phyloP scores from a whole-genome alignment of 1,140 invertebrate genomes.

The Drosophila persimilis region DNA sequence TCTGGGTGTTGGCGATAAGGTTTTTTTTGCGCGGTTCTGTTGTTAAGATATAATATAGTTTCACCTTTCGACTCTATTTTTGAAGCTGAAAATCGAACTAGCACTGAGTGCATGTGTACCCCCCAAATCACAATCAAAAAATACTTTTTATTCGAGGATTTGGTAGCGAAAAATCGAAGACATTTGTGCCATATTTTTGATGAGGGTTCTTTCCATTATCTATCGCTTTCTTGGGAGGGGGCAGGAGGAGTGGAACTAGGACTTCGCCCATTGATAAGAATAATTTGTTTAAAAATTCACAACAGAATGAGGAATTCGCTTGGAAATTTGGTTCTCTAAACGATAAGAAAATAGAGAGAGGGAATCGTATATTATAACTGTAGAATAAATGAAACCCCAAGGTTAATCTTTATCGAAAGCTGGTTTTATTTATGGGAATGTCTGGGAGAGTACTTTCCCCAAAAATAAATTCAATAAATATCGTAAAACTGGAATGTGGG shows the following conservation, averaged over 20 bases:
- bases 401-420: not conserved
- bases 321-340: not conserved
- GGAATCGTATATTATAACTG: not conserved
- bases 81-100: not conserved
- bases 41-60: conserved; percentile 18
- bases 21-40: conserved; percentile 3
- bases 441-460: no score
- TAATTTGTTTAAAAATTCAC: conserved; percentile 11
- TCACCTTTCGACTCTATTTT: conserved; percentile 14
- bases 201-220: not conserved
- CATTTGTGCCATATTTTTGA: not conserved
- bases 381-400: conserved; percentile 12
- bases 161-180: not conserved
- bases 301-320: conserved; percentile 10
- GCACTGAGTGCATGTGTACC: no score
- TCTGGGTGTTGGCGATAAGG: conserved; percentile 53
- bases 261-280: conserved; percentile 9
- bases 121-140: no score
- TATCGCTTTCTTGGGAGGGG: not conserved
- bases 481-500: no score
- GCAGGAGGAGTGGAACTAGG: not conserved
- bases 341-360: conserved; percentile 12
- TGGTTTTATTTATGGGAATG: no score
- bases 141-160: no score
- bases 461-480: no score